Evolutionary conservation across 2,888 invertebrate genomes (phyloP).

Genomic region (Noctua comes): DNA sequence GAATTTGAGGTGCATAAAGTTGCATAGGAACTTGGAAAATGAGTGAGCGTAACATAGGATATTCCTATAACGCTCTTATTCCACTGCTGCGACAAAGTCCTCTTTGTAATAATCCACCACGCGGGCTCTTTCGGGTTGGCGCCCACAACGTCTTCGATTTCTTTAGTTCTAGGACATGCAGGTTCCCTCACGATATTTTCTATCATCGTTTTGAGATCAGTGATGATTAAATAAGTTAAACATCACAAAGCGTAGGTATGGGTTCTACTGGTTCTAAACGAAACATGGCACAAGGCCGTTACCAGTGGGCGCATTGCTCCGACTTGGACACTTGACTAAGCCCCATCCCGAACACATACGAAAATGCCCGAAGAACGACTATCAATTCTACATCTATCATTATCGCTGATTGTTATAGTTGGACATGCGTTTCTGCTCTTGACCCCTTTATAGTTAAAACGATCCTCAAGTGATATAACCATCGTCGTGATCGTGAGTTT

Average conservation of each 20-base stretch:
- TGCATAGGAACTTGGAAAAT: not conserved
- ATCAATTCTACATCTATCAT: not conserved
- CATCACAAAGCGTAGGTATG: not conserved
- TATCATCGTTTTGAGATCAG: not conserved
- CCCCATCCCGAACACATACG: not conserved
- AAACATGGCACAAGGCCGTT: not conserved
- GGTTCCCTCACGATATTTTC: not conserved
- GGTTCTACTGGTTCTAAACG: not conserved
- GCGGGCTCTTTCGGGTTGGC: not conserved
- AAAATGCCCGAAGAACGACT: not conserved
- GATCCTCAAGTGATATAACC: conserved; percentile 24
- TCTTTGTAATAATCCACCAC: not conserved
- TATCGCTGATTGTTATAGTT: conserved; percentile 23
- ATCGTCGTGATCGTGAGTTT: not conserved
- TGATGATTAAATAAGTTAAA: not conserved
- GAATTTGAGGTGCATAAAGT: not conserved
- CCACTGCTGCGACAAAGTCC: not conserved
- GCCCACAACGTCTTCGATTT: not conserved
- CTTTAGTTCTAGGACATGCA: not conserved
- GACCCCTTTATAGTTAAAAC: conserved; percentile 20
- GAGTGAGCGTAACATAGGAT: not conserved
- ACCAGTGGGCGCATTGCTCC: not conserved
- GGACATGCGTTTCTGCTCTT: conserved; percentile 26
- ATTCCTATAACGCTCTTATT: not conserved
- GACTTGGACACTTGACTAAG: not conserved